Percentiles rank a stretch among this genome's conserved stretches.
Conservation (phyloP, 2,888 invertebrate genomes). For the Busseola fusca region DNA sequence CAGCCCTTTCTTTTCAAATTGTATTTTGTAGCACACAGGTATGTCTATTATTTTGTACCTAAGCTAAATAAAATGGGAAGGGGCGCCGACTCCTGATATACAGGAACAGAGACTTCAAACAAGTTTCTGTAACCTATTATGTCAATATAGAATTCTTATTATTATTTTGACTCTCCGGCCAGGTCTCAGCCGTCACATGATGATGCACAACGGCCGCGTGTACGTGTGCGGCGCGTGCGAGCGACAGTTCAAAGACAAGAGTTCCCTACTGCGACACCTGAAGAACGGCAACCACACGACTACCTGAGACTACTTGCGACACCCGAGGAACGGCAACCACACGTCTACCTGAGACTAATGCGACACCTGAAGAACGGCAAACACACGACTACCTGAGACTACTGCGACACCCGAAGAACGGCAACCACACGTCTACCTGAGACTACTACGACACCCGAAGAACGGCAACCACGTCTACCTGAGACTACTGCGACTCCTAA, state of each 20-base stretch:
- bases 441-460: slow-evolving; percentile 89
- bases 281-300: slow-evolving; percentile 56
- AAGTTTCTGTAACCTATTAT: too few species aligned
- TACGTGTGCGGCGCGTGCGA: slow-evolving; percentile 83
- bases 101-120: too few species aligned
- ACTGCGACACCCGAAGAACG: slow-evolving; percentile 87
- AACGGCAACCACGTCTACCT: slow-evolving; percentile 53
- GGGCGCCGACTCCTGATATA: too few species aligned
- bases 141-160: too few species aligned
- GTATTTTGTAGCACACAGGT: too few species aligned
- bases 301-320: slow-evolving; percentile 80
- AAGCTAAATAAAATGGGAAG: too few species aligned
- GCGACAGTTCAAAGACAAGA: slow-evolving; percentile 92
- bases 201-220: slow-evolving; percentile 67
- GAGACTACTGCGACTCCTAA: slow-evolving; percentile 89
- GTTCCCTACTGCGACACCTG: slow-evolving; percentile 91
- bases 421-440: slow-evolving; percentile 45
- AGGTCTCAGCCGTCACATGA: slow-evolving; percentile 75
- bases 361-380: slow-evolving; percentile 86
- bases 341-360: slow-evolving; percentile 75
- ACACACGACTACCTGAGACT: slow-evolving; percentile 31
- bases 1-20: neutral
- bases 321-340: slow-evolving; percentile 74
- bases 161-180: slow-evolving; percentile 1
- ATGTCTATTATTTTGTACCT: too few species aligned